Conservation (phyloP, 2,113 vertebrate genomes). For the Strix aluco region DNA sequence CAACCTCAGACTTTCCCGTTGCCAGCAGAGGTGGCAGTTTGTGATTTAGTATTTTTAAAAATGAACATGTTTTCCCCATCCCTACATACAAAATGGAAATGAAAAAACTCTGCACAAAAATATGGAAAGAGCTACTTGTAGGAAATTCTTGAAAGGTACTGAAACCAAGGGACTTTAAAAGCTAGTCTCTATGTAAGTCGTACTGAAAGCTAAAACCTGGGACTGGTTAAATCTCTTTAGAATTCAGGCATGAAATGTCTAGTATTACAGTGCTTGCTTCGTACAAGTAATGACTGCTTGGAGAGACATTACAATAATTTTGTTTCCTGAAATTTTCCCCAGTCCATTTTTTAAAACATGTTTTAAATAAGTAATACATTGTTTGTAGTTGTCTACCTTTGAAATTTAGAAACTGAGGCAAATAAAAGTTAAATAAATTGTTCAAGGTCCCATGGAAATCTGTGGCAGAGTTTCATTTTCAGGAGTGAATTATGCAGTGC, state of each 20-base stretch:
- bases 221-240: constrained; percentile 45
- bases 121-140: constrained; percentile 11
- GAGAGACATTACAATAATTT: constrained; percentile 66
- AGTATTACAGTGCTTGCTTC: constrained; percentile 31
- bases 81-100: neutral
- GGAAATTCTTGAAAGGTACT: constrained; percentile 21
- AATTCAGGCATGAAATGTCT: constrained; percentile 55
- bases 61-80: neutral
- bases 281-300: constrained; percentile 29
- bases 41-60: neutral
- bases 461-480: constrained; percentile 29
- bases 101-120: neutral
- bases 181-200: neutral
- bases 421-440: constrained; percentile 39
- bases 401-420: constrained; percentile 55
- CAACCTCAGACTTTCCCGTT: neutral
- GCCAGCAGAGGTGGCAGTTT: neutral
- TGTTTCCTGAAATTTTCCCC: constrained; percentile 55
- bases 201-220: constrained; percentile 17
- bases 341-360: constrained; percentile 21
- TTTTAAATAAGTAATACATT: constrained; percentile 50
- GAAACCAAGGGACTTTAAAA: constrained; percentile 16
- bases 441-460: constrained; percentile 1
- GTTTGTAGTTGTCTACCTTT: constrained; percentile 39
- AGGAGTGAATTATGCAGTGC: neutral